These are phyloP conservation scores for Platichthys stellatus DNA, from an alignment of 2,113 vertebrate species.

Conservation along the genomic window DNA sequence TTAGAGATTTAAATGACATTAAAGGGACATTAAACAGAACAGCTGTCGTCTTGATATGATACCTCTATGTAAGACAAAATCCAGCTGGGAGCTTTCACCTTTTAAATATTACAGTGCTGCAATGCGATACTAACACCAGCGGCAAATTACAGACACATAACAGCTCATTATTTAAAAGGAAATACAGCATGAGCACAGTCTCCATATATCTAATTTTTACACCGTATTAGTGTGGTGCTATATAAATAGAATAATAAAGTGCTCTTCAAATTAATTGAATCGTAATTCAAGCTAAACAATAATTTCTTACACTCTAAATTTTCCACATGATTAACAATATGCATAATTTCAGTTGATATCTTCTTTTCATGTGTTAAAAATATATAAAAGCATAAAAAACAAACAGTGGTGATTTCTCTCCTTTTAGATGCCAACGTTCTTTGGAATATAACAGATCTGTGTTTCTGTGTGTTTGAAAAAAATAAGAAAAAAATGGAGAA, in stretches of 20 bases:
- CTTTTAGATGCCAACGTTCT: conserved; percentile 6
- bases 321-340: not conserved
- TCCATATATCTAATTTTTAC: not conserved
- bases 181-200: conserved; percentile 6
- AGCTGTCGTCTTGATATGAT: conserved; percentile 69
- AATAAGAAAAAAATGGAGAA: not conserved
- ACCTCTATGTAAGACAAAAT: conserved; percentile 65
- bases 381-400: not conserved
- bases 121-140: conserved; percentile 40
- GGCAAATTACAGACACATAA: conserved; percentile 23
- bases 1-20: conserved; percentile 74
- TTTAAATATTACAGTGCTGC: conserved; percentile 33
- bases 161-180: conserved; percentile 30
- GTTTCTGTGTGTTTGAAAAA: not conserved
- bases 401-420: not conserved
- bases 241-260: not conserved
- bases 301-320: not conserved
- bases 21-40: conserved; percentile 64
- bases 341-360: not conserved
- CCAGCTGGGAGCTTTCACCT: conserved; percentile 47
- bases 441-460: conserved; percentile 5
- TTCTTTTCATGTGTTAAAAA: not conserved
- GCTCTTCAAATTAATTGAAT: not conserved
- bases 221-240: not conserved
- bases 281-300: conserved; percentile 12